These are phyloP conservation scores for Philopotamus ludificatus DNA, from an alignment of 1,140 invertebrate species.

Conservation along the genomic window DNA sequence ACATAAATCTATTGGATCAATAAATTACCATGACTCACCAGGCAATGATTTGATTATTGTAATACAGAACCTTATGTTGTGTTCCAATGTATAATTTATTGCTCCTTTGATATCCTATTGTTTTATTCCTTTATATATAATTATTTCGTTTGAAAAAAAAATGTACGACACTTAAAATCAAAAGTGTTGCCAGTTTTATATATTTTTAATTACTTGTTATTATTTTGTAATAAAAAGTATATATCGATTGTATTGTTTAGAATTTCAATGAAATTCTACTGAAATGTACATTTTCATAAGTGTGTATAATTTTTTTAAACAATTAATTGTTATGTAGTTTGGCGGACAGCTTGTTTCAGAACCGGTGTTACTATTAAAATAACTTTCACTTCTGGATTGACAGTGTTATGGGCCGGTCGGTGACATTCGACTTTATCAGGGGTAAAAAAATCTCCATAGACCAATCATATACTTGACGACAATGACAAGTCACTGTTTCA, in stretches of 20 bases:
- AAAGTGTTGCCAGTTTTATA: too few species aligned
- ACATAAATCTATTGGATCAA: conserved; percentile 19
- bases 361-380: conserved; percentile 19
- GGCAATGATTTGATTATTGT: too few species aligned
- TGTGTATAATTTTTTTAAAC: neutral
- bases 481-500: neutral
- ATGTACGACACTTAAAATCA: too few species aligned
- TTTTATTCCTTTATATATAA: neutral
- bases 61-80: too few species aligned
- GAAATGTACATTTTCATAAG: too few species aligned
- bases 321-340: conserved; percentile 13
- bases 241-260: too few species aligned
- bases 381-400: conserved; percentile 26
- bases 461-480: neutral
- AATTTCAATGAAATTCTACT: too few species aligned
- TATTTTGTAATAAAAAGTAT: too few species aligned
- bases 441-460: neutral
- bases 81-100: too few species aligned
- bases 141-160: too few species aligned
- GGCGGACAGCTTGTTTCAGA: conserved; percentile 19
- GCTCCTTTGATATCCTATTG: neutral
- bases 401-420: conserved; percentile 1
- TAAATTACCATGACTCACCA: conserved; percentile 14
- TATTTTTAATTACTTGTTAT: too few species aligned
- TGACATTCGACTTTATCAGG: neutral